Evolutionary conservation across 2,113 vertebrate species (phyloP).

Genomic region (Hiodon tergisus): DNA sequence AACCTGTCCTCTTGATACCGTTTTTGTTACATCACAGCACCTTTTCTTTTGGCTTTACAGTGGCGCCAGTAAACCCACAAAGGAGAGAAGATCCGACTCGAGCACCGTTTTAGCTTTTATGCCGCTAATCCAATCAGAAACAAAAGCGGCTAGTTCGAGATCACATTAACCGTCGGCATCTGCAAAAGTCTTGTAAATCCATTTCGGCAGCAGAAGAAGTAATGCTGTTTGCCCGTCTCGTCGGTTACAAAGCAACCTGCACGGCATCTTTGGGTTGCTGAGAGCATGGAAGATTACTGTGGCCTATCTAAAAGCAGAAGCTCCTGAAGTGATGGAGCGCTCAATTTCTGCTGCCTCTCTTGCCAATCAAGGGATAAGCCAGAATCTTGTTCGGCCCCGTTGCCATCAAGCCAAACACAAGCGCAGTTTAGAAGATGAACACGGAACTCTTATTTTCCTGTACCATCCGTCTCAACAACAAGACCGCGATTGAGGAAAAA

Average conservation of each 20-base stretch:
- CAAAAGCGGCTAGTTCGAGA: constrained; percentile 27
- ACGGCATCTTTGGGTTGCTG: not conserved
- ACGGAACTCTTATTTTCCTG: not conserved
- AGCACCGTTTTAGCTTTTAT: constrained; percentile 30
- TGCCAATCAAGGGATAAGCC: not conserved
- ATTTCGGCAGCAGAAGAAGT: constrained; percentile 7
- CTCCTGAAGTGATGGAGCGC: not conserved
- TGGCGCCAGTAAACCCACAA: constrained; percentile 22
- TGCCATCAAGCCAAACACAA: not conserved
- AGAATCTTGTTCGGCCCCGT: constrained; percentile 6
- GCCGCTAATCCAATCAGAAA: constrained; percentile 39
- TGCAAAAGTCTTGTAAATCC: constrained; percentile 22
- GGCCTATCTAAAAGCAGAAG: not conserved
- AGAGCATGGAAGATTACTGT: not conserved
- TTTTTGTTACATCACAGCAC: not conserved
- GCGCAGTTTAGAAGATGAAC: not conserved
- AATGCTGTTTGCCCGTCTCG: constrained; percentile 17
- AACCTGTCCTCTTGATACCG: not conserved
- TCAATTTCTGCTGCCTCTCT: not conserved
- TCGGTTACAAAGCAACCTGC: constrained; percentile 1
- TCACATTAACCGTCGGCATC: constrained; percentile 30
- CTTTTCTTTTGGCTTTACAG: not conserved
- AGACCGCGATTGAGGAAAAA: not conserved
- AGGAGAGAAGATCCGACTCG: constrained; percentile 20
- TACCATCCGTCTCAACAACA: not conserved